Evolutionary conservation across 2,888 invertebrate species (phyloP).

Genomic region (Neoaliturus tenellus): DNA sequence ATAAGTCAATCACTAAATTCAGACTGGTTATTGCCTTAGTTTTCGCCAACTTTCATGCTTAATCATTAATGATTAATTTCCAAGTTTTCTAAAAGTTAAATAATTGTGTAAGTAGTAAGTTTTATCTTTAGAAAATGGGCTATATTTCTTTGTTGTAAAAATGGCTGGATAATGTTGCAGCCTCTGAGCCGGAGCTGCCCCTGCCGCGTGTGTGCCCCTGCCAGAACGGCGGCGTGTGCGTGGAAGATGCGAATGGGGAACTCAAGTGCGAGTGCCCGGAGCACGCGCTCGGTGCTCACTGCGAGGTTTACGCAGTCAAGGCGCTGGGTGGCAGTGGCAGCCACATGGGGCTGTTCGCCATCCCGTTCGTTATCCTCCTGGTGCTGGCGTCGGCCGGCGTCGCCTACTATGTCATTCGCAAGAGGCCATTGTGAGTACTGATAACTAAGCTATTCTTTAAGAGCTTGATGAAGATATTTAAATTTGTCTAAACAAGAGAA

Average conservation of each 20-base stretch:
- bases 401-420: constrained; percentile 89
- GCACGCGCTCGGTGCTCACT: constrained; percentile 84
- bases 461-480: too few species aligned
- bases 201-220: constrained; percentile 89
- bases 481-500: too few species aligned
- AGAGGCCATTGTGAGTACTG: constrained; percentile 91
- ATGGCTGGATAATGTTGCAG: too few species aligned
- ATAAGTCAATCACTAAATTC: too few species aligned
- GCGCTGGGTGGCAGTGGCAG: constrained; percentile 76
- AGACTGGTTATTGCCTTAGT: too few species aligned
- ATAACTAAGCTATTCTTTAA: too few species aligned
- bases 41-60: too few species aligned
- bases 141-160: too few species aligned
- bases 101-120: too few species aligned
- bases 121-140: too few species aligned
- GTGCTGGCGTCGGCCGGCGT: constrained; percentile 83
- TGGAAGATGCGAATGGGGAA: constrained; percentile 73
- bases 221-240: constrained; percentile 90
- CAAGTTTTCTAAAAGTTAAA: too few species aligned
- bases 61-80: too few species aligned
- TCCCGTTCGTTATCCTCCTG: constrained; percentile 88
- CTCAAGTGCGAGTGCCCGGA: constrained; percentile 84
- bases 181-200: constrained; percentile 84
- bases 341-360: constrained; percentile 84
- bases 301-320: constrained; percentile 80